Conservation (phyloP, 1,140 invertebrate species). For the Radopholus similis region DNA sequence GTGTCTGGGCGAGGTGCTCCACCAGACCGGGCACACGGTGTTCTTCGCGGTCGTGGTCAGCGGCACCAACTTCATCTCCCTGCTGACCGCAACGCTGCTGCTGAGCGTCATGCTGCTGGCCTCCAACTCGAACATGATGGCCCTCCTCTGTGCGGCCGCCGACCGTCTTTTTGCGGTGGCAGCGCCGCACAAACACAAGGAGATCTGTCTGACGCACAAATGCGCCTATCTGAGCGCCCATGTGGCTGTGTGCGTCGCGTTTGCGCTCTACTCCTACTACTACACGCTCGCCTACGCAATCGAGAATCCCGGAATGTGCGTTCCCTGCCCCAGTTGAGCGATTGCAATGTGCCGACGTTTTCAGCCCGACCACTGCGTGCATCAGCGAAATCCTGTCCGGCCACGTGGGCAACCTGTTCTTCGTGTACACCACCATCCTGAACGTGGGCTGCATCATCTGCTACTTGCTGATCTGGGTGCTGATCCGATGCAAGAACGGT, state of each 20-base stretch:
- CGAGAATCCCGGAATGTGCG: slow-evolving; percentile 5
- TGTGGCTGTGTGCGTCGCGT: background rate
- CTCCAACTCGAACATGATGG: background rate
- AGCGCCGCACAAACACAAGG: background rate
- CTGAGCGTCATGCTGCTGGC: background rate
- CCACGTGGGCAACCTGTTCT: background rate
- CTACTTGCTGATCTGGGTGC: background rate
- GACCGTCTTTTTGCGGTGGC: slow-evolving; percentile 14
- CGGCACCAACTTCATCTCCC: background rate
- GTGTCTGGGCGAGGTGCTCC: slow-evolving; percentile 10
- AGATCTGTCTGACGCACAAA: background rate
- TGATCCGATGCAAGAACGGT: slow-evolving; percentile 7
- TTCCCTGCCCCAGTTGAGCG: too few relatives aligned
- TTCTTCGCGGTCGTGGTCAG: background rate
- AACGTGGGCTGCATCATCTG: background rate
- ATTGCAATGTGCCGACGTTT: background rate
- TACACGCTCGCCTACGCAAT: background rate
- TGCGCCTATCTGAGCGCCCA: background rate
- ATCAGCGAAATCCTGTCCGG: background rate
- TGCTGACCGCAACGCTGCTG: background rate
- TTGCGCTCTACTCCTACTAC: slow-evolving; percentile 1
- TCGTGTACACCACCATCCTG: background rate
- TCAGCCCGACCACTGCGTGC: slow-evolving; percentile 1
- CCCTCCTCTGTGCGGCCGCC: background rate
- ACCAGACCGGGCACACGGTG: slow-evolving; percentile 6